Evolutionary conservation across 2,113 vertebrate genomes (phyloP).

Genomic region (Scolopax mira): DNA sequence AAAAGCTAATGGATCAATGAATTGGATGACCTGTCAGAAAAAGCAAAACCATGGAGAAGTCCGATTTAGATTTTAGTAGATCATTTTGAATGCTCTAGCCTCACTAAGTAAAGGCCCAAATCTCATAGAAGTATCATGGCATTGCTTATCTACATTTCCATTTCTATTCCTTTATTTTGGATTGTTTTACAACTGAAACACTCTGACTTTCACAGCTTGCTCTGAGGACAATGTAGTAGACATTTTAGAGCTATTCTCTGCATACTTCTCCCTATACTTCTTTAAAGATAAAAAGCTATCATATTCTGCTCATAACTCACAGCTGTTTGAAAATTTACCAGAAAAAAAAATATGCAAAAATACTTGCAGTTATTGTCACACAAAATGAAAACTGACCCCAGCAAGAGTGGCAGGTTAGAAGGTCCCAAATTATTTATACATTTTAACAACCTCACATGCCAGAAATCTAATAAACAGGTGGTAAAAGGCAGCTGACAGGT

Average conservation of each 20-base stretch:
- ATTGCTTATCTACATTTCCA: not conserved
- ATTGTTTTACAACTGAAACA: not conserved
- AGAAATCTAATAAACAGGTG: constrained; percentile 30
- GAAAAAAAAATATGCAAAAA: not conserved
- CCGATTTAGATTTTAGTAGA: not conserved
- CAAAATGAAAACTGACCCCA: constrained; percentile 1
- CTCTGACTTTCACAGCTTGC: not conserved
- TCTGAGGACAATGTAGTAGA: not conserved
- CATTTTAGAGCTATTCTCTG: not conserved
- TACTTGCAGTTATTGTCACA: not conserved
- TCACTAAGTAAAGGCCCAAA: not conserved
- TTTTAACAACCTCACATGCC: not conserved
- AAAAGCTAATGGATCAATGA: not conserved
- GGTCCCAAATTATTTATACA: not conserved
- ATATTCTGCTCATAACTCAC: not conserved
- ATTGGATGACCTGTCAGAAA: not conserved
- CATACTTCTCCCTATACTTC: not conserved
- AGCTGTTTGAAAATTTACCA: not conserved
- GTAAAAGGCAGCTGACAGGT: not conserved
- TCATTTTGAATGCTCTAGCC: not conserved
- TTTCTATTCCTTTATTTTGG: not conserved
- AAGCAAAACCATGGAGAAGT: not conserved
- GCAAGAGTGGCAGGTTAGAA: not conserved
- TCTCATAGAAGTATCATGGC: not conserved
- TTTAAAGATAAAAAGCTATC: not conserved